Conservation (phyloP, 1,140 invertebrate genomes). For the Bicyclus anynana region DNA sequence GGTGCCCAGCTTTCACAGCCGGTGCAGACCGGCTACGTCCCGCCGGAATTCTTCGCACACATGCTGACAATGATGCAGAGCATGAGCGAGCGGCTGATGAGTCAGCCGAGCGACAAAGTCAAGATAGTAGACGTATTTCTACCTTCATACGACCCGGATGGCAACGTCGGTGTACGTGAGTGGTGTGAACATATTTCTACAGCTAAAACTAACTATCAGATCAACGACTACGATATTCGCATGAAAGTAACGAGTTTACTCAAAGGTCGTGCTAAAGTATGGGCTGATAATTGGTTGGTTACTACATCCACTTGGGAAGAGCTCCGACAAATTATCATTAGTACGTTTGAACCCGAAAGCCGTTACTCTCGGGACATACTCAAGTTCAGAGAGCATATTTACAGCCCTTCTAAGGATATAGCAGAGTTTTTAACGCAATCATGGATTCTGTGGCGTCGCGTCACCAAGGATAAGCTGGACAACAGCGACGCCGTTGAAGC, state of each 20-base stretch:
- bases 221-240: slow-evolving; percentile 22
- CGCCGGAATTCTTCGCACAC: slow-evolving; percentile 16
- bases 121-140: slow-evolving; percentile 11
- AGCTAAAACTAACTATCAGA: slow-evolving; percentile 14
- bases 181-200: slow-evolving; percentile 21
- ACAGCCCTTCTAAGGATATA: slow-evolving; percentile 28
- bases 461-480: slow-evolving; percentile 29
- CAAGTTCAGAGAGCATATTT: slow-evolving; percentile 33
- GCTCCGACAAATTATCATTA: slow-evolving; percentile 15
- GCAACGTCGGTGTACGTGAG: slow-evolving; percentile 15
- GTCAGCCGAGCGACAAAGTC: neutral
- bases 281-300: slow-evolving; percentile 28
- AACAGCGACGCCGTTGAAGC: slow-evolving; percentile 26
- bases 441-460: slow-evolving; percentile 28
- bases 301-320: slow-evolving; percentile 24
- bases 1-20: no score
- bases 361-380: slow-evolving; percentile 34
- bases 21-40: neutral
- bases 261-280: slow-evolving; percentile 28
- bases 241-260: slow-evolving; percentile 26
- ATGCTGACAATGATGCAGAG: slow-evolving; percentile 25
- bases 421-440: slow-evolving; percentile 25
- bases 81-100: slow-evolving; percentile 11
- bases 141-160: slow-evolving; percentile 21
- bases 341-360: slow-evolving; percentile 32